A percentile compares a stretch with the other conserved stretches of the same genome.
Conservation (phyloP, 1,140 invertebrate genomes). For the Neoseiulus cucumeris region DNA sequence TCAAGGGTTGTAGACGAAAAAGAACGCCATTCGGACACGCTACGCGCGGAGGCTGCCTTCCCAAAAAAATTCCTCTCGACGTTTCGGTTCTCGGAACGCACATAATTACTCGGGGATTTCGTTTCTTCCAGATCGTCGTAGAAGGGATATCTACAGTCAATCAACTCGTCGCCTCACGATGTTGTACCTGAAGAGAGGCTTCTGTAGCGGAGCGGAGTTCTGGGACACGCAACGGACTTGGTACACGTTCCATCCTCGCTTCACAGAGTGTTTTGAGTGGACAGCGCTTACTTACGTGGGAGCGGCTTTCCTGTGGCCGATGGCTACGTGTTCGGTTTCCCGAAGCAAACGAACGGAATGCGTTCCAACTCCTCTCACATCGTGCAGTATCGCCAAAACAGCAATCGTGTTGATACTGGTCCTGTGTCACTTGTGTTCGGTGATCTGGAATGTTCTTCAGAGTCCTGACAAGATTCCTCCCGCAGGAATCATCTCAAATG, state of each 20-base stretch:
- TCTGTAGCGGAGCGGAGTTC: neutral
- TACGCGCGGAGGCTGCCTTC: too few species aligned
- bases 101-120: too few species aligned
- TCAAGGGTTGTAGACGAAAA: too few species aligned
- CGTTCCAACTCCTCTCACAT: neutral
- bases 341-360: neutral
- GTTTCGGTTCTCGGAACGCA: too few species aligned
- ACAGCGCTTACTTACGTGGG: constrained; percentile 17
- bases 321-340: neutral
- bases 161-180: too few species aligned
- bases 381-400: neutral
- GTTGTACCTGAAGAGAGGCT: too few species aligned
- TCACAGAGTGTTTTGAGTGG: constrained; percentile 17
- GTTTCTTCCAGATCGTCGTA: too few species aligned
- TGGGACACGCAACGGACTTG: neutral
- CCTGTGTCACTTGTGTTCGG: neutral
- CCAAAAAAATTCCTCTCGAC: too few species aligned
- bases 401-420: neutral
- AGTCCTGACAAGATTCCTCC: neutral
- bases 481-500: neutral
- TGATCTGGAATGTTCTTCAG: neutral
- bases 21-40: too few species aligned
- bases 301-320: neutral
- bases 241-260: constrained; percentile 10
- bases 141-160: too few species aligned